These are phyloP conservation scores for Orussus abietinus DNA, from an alignment of 1,140 invertebrate species.

Conservation along the genomic window DNA sequence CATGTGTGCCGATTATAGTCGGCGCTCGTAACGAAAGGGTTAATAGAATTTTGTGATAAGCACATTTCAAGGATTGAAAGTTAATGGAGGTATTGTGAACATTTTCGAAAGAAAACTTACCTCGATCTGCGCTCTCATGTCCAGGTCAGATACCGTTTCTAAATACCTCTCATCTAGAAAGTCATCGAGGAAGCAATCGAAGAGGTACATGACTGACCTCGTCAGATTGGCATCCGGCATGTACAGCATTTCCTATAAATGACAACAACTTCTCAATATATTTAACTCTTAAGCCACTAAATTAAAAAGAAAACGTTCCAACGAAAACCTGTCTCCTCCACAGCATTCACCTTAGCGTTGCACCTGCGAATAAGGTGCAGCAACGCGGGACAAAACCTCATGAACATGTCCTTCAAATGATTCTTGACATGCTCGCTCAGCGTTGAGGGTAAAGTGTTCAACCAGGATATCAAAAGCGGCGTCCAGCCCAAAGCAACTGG, in stretches of 20 bases:
- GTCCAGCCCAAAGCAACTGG: slow-evolving; percentile 85
- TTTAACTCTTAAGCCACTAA: too few species aligned
- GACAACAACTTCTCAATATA: too few species aligned
- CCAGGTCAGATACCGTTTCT: slow-evolving; percentile 66
- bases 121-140: slow-evolving; percentile 74
- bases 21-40: too few species aligned
- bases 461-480: slow-evolving; percentile 82
- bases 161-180: slow-evolving; percentile 77
- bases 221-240: slow-evolving; percentile 84
- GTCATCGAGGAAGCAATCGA: slow-evolving; percentile 87
- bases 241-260: slow-evolving; percentile 73
- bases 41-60: too few species aligned
- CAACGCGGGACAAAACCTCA: slow-evolving; percentile 71
- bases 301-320: slow-evolving; percentile 2
- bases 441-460: slow-evolving; percentile 70
- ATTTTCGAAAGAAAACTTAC: slow-evolving; percentile 45
- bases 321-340: slow-evolving; percentile 5
- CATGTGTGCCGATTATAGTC: too few species aligned
- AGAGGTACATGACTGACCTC: slow-evolving; percentile 78
- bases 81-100: too few species aligned
- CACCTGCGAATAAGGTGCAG: slow-evolving; percentile 68
- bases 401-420: slow-evolving; percentile 67
- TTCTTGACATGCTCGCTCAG: slow-evolving; percentile 66
- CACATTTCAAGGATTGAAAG: too few species aligned
- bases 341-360: slow-evolving; percentile 59